These are phyloP conservation scores for Drosophila kohkoa DNA, from an alignment of 1,140 invertebrate genomes.

Conservation along the genomic window DNA sequence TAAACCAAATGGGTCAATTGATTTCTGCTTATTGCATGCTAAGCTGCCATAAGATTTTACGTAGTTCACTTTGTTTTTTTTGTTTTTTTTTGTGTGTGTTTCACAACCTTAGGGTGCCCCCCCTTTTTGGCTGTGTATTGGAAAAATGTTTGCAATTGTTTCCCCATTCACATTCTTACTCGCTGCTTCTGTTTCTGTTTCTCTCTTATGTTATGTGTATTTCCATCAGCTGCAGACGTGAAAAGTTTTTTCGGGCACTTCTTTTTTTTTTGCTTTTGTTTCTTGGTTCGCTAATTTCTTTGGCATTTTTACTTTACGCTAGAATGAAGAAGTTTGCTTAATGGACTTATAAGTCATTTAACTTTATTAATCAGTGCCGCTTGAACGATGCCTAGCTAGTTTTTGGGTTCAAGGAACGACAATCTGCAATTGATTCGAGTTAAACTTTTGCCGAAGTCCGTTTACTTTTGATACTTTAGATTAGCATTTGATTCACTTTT, in stretches of 20 bases:
- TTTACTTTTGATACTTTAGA: constrained; percentile 5
- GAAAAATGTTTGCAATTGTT: constrained; percentile 66
- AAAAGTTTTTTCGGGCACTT: constrained; percentile 36
- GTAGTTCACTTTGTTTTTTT: constrained; percentile 35
- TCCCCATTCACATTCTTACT: constrained; percentile 18
- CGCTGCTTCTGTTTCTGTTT: neutral
- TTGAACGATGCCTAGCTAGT: constrained; percentile 44
- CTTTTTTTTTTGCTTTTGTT: constrained; percentile 24
- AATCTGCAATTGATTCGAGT: constrained; percentile 11
- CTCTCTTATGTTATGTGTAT: constrained; percentile 56
- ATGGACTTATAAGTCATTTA: constrained; percentile 78
- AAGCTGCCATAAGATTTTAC: constrained; percentile 71
- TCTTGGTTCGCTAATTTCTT: constrained; percentile 64
- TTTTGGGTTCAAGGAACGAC: constrained; percentile 37
- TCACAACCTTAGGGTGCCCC: constrained; percentile 3
- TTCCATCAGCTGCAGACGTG: constrained; percentile 74
- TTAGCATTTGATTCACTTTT: constrained; percentile 3
- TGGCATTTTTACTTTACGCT: constrained; percentile 68
- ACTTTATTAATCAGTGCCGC: constrained; percentile 76
- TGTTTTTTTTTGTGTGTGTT: neutral
- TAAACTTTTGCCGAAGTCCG: neutral
- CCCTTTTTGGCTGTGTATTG: constrained; percentile 47
- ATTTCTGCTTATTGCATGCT: constrained; percentile 78
- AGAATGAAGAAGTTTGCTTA: constrained; percentile 71
- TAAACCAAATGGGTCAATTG: constrained; percentile 79